These are phyloP conservation scores for Galeopsomyia nigrocyanea DNA, from an alignment of 2,888 invertebrate species.

Conservation along the genomic window DNA sequence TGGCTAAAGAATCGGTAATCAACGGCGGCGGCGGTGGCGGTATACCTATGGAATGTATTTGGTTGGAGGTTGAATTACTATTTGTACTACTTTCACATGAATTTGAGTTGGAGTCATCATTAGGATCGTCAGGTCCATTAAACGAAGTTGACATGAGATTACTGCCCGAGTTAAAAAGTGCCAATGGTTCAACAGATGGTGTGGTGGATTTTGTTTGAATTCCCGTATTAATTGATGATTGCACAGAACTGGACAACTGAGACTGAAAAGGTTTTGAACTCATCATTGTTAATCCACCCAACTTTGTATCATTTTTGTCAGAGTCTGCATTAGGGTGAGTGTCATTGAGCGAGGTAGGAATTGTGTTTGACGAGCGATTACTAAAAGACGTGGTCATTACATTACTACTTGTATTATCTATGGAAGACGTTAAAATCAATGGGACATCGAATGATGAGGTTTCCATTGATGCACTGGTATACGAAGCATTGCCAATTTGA, in stretches of 20 bases:
- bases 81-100: conserved; percentile 46
- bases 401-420: conserved; percentile 55
- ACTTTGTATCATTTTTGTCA: conserved; percentile 29
- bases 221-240: conserved; percentile 2
- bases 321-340: conserved; percentile 30
- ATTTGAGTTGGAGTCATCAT: conserved; percentile 46
- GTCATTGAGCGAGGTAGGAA: conserved; percentile 37
- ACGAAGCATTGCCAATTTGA: conserved; percentile 38
- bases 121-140: conserved; percentile 52
- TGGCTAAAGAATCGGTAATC: conserved; percentile 61
- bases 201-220: conserved; percentile 27
- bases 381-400: conserved; percentile 63
- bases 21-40: conserved; percentile 60
- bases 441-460: conserved; percentile 52
- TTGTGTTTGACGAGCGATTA: conserved; percentile 40
- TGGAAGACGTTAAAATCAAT: conserved; percentile 49
- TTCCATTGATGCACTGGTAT: conserved; percentile 54
- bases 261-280: conserved; percentile 16
- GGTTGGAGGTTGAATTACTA: conserved; percentile 42
- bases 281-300: conserved; percentile 30
- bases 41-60: conserved; percentile 55
- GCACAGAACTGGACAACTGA: conserved; percentile 6
- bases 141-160: conserved; percentile 61
- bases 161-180: conserved; percentile 52
- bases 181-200: conserved; percentile 23